phyloP scores from a whole-genome alignment of 1,140 invertebrate species.

The Popillia japonica region DNA sequence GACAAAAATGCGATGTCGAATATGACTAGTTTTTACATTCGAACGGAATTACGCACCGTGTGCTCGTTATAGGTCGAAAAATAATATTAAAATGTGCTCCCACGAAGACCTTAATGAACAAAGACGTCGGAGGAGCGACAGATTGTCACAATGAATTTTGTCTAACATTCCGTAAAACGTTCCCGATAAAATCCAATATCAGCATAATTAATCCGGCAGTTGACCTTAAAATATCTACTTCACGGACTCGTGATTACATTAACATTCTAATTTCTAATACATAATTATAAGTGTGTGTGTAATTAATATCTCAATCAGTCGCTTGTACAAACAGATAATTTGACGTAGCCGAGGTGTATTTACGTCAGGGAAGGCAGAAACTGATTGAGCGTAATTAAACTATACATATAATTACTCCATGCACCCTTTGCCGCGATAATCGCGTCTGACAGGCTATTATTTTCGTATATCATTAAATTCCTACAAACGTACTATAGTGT shows the following conservation, averaged over 20 bases:
- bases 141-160: conserved; percentile 6
- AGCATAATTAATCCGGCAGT: neutral
- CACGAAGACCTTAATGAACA: neutral
- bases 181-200: neutral
- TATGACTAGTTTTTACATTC: too few relatives aligned
- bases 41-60: neutral
- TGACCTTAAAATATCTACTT: neutral
- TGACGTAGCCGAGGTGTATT: too few relatives aligned
- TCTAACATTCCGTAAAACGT: neutral
- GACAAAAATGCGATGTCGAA: too few relatives aligned
- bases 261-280: neutral
- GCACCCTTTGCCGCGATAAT: too few relatives aligned
- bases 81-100: neutral
- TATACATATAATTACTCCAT: conserved; percentile 13
- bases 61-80: neutral
- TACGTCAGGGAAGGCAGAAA: too few relatives aligned
- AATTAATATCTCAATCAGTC: neutral
- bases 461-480: too few relatives aligned
- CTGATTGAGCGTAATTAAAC: too few relatives aligned
- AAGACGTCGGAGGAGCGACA: neutral
- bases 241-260: neutral
- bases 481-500: too few relatives aligned
- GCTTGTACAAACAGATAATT: neutral
- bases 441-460: too few relatives aligned
- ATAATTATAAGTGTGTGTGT: neutral